Base-by-base conservation (phyloP, 2,888 invertebrate genomes). In the Sicus ferrugineus region DNA sequence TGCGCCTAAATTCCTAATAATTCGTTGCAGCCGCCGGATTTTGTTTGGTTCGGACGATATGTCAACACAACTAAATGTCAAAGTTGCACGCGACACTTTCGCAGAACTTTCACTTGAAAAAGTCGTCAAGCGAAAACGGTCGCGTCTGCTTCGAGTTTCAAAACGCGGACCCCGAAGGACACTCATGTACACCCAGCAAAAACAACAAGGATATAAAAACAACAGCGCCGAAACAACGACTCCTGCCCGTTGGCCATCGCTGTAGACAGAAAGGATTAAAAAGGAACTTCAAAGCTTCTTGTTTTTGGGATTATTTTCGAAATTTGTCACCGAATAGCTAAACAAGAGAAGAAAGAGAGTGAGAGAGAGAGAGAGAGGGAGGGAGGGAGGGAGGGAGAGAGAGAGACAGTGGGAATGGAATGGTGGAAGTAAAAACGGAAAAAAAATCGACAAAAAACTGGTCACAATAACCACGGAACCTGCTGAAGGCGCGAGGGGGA, bases 51-150 rank as follows among this genome's bases (percentile, higher is more conserved):
- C n/a, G n/a, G 78, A 77, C 80, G 78, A 80, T 79, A 82, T 80
- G 83, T 82, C 83, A 80, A 79, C 76, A 76, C 74, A 74, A 70
- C 75, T 82, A 79, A 83, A 82, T 83, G 81, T 82, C 83, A 82
- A 80, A 81, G 75, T 74, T 76, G 70, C 81, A 82, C 81, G 81
- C 81, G 79, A 82, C 79, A 80, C 77, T 76, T 76, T 68, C 74
- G 76, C 74, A 77, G 75, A 76, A 80, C 81, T 82, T 83, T 83
- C 82, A 79, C 82, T 81, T 73, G 61, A 72, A 74, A 70, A 74
- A 70, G 76, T 78, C 73, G 72, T 75, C 77, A 80, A 74, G 73
- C 66, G 74, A 74, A 77, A 74, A 73, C 67, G 64, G 70, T 70
- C 71, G 70, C 70, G 71, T 68, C 71, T 72, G 63, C 46, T 63